Evolutionary conservation across 2,113 vertebrate species (phyloP).

Genomic region (Bos taurus): DNA sequence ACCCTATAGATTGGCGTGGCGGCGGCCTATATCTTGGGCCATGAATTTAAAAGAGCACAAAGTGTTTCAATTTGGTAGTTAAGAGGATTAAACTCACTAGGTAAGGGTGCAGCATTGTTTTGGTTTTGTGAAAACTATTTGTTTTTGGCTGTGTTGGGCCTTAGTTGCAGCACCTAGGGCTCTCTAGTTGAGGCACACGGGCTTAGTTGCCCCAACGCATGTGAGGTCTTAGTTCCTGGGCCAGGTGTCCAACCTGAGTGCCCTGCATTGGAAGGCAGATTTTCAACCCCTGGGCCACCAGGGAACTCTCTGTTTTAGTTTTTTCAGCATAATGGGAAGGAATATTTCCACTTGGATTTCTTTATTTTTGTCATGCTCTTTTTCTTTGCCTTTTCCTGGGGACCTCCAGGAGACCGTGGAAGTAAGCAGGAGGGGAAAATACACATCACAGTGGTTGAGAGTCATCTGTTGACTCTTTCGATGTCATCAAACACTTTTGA

Average conservation of each 20-base stretch:
- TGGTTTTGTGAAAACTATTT: not conserved
- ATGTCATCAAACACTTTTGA: not conserved
- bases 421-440: not conserved
- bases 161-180: not conserved
- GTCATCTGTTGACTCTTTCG: not conserved
- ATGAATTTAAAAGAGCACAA: not conserved
- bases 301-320: not conserved
- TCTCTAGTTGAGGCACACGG: not conserved
- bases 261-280: not conserved
- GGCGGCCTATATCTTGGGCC: not conserved
- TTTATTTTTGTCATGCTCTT: not conserved
- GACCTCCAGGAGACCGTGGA: not conserved
- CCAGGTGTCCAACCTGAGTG: not conserved
- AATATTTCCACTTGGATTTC: not conserved
- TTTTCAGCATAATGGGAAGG: not conserved
- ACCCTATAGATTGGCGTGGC: not conserved
- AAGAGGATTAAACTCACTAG: not conserved
- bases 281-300: not conserved
- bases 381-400: not conserved
- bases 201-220: not conserved
- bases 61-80: not conserved
- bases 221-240: not conserved
- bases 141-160: not conserved
- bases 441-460: not conserved
- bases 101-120: not conserved